Percentiles rank a stretch among this genome's conserved stretches.
phyloP scores from a whole-genome alignment of 2,113 vertebrate species.

The Podarcis muralis region DNA sequence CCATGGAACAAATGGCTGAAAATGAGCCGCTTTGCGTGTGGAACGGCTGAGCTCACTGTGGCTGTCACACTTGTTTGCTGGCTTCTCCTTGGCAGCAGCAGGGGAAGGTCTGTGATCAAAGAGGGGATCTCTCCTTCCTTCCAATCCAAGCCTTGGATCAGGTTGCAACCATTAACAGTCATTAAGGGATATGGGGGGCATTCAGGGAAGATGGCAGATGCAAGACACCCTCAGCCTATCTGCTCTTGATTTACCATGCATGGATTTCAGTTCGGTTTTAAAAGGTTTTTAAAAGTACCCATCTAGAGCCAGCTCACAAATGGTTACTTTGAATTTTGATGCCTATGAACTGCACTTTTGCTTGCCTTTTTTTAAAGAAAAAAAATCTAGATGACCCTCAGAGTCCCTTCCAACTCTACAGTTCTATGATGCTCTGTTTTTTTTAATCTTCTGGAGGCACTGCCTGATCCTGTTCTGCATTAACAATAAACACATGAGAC shows the following conservation, averaged over 20 bases:
- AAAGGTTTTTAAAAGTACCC: neutral
- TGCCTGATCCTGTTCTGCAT: too few relatives aligned
- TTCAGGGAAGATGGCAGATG: too few relatives aligned
- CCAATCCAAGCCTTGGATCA: neutral
- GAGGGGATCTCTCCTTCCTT: neutral
- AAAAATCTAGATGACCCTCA: too few relatives aligned
- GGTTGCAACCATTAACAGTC: neutral
- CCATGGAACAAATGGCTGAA: slow-evolving; percentile 58
- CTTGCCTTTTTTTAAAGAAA: neutral
- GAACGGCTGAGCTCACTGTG: neutral
- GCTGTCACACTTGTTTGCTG: too few relatives aligned
- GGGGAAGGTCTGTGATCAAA: too few relatives aligned
- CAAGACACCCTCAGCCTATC: neutral
- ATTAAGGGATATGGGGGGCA: too few relatives aligned
- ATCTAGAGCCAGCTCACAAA: neutral
- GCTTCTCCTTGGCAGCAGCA: neutral
- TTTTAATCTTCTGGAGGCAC: neutral
- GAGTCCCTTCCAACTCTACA: too few relatives aligned
- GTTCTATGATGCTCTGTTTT: too few relatives aligned
- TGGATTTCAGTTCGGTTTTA: neutral
- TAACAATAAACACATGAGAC: too few relatives aligned
- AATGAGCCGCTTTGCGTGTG: slow-evolving; percentile 37
- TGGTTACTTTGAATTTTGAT: neutral
- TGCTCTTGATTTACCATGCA: neutral
- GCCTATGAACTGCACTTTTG: neutral